Conservation (phyloP, 1,140 invertebrate species). For the Neoseiulus cucumeris region DNA sequence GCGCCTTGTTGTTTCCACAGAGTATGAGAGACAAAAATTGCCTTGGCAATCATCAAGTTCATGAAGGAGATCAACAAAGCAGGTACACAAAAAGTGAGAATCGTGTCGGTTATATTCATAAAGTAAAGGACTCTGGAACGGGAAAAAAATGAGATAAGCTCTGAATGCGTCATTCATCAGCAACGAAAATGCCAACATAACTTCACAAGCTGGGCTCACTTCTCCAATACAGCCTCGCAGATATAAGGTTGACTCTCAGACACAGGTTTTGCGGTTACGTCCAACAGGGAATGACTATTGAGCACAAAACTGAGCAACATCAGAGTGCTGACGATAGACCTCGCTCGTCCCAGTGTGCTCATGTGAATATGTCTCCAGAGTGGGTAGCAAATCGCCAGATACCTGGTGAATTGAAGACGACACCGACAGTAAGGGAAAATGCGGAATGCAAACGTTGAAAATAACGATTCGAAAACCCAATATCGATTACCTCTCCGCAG, state of each 20-base stretch:
- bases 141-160: conserved; percentile 20
- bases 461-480: neutral
- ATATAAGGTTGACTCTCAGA: neutral
- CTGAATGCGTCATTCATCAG: no score
- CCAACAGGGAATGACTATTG: conserved; percentile 22
- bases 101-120: conserved; percentile 35
- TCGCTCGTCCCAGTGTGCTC: conserved; percentile 21
- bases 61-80: conserved; percentile 36
- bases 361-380: conserved; percentile 21
- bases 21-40: neutral
- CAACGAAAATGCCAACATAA: no score
- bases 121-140: conserved; percentile 29
- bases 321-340: conserved; percentile 16
- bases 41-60: conserved; percentile 35
- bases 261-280: neutral
- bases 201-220: no score
- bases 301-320: conserved; percentile 18
- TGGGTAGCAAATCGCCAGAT: conserved; percentile 23
- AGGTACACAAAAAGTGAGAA: conserved; percentile 35
- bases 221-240: conserved; percentile 20
- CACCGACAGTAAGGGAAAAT: neutral
- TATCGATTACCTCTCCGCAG: conserved; percentile 25
- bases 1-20: no score
- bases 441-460: neutral
- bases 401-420: neutral